Conservation (phyloP, 1,140 invertebrate species). For the Meloidogyne exigua region DNA sequence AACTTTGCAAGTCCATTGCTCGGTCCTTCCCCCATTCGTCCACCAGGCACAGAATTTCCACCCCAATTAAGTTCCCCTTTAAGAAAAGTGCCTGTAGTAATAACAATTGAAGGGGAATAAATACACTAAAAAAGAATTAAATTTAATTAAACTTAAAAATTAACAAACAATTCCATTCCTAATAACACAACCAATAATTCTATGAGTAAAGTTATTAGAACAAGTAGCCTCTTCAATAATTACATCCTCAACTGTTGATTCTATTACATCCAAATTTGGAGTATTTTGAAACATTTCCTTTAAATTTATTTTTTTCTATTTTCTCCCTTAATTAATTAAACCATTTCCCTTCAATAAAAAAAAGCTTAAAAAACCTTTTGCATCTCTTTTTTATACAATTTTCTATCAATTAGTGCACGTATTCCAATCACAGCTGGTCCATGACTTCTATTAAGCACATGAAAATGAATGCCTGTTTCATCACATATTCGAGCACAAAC, state of each 20-base stretch:
- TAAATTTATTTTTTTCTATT: neutral
- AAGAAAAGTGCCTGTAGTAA: slow-evolving; percentile 91
- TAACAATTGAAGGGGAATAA: slow-evolving; percentile 71
- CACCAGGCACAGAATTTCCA: slow-evolving; percentile 76
- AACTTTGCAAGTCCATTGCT: slow-evolving; percentile 80
- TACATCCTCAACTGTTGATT: slow-evolving; percentile 80
- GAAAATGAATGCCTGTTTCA: slow-evolving; percentile 68
- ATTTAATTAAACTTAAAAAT: slow-evolving; percentile 19
- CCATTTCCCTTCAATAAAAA: too few relatives aligned
- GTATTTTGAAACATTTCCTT: slow-evolving; percentile 64
- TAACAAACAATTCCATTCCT: slow-evolving; percentile 32
- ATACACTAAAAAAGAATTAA: slow-evolving; percentile 59
- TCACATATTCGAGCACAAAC: slow-evolving; percentile 81
- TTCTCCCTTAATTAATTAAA: too few relatives aligned
- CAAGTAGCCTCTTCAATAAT: slow-evolving; percentile 68
- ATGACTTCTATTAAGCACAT: slow-evolving; percentile 75
- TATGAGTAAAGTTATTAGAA: slow-evolving; percentile 64
- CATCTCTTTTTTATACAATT: slow-evolving; percentile 78
- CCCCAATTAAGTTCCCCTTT: slow-evolving; percentile 85
- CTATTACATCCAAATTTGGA: slow-evolving; percentile 74
- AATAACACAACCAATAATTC: slow-evolving; percentile 38
- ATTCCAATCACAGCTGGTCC: slow-evolving; percentile 86
- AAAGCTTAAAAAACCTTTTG: slow-evolving; percentile 70
- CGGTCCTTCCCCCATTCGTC: slow-evolving; percentile 79
- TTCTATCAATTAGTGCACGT: slow-evolving; percentile 79